Percentiles rank a stretch among this genome's conserved stretches.
Evolutionary conservation across 1,140 invertebrate species (phyloP).

Genomic region (Helicoverpa armigera): DNA sequence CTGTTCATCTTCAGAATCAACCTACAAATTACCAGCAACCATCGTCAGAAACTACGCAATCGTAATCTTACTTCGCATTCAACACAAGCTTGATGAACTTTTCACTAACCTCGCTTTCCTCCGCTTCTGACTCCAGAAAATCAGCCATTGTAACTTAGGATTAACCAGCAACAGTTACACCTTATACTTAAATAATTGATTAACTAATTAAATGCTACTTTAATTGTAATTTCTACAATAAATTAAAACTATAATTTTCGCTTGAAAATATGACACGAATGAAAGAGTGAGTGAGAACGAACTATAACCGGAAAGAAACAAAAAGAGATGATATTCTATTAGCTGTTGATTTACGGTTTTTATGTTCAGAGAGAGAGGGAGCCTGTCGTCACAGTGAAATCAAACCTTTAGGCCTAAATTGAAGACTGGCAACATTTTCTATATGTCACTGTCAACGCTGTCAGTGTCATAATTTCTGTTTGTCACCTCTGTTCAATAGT

Average conservation of each 20-base stretch:
- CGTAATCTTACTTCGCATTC: slow-evolving; percentile 53
- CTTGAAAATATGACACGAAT: slow-evolving; percentile 52
- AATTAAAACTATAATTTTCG: slow-evolving; percentile 40
- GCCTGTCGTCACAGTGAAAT: not conserved
- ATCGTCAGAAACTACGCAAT: slow-evolving; percentile 60
- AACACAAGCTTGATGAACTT: slow-evolving; percentile 58
- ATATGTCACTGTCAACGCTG: not conserved
- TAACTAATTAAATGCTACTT: slow-evolving; percentile 47
- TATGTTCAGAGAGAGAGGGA: not conserved
- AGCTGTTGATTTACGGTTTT: not conserved
- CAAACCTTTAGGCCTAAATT: not conserved
- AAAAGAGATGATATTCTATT: slow-evolving; percentile 8
- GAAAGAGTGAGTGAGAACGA: slow-evolving; percentile 32
- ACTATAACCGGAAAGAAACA: slow-evolving; percentile 20
- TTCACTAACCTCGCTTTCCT: slow-evolving; percentile 92
- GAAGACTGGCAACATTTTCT: not conserved
- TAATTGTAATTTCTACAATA: slow-evolving; percentile 45
- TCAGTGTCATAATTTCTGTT: not conserved
- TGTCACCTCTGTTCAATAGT: no score
- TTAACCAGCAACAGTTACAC: slow-evolving; percentile 30
- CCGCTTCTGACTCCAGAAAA: slow-evolving; percentile 94
- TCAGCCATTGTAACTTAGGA: slow-evolving; percentile 89
- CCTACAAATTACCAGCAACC: slow-evolving; percentile 62
- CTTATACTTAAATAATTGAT: slow-evolving; percentile 31
- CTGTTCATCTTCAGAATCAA: slow-evolving; percentile 83